Percentiles rank a stretch among this genome's conserved stretches.
Evolutionary conservation across 1,140 invertebrate genomes (phyloP).

Genomic region (Orchestia grillus): DNA sequence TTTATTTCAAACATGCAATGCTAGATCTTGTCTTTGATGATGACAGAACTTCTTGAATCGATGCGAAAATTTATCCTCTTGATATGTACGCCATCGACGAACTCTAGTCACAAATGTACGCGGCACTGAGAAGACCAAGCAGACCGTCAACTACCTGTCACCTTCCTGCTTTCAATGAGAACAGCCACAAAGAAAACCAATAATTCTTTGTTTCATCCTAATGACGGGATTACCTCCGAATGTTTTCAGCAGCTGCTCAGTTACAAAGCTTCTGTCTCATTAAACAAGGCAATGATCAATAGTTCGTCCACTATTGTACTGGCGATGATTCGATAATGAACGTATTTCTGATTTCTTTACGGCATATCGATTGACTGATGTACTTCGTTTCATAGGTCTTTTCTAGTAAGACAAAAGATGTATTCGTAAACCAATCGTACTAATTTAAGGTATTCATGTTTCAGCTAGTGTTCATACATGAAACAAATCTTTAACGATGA

Average conservation of each 20-base stretch:
- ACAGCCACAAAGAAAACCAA: neutral
- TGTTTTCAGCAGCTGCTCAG: neutral
- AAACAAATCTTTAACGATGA: too few species aligned
- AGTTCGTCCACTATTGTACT: neutral
- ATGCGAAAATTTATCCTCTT: neutral
- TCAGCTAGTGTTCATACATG: too few species aligned
- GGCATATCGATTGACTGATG: neutral
- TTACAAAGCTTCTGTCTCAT: neutral
- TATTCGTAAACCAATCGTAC: too few species aligned
- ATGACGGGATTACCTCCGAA: neutral
- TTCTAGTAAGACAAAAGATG: too few species aligned
- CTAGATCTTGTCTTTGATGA: neutral
- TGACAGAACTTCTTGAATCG: neutral
- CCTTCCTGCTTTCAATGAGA: neutral
- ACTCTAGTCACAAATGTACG: neutral
- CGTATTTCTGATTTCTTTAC: neutral
- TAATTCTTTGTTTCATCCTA: neutral
- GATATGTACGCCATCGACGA: too few species aligned
- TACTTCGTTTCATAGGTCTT: neutral
- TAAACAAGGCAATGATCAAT: neutral
- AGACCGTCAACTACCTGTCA: neutral
- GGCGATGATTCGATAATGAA: neutral
- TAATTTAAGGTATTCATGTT: too few species aligned
- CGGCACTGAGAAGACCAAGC: neutral
- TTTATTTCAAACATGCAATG: too few species aligned